Conservation (phyloP, 1,140 invertebrate genomes). For the Conopomorpha cramerella region DNA sequence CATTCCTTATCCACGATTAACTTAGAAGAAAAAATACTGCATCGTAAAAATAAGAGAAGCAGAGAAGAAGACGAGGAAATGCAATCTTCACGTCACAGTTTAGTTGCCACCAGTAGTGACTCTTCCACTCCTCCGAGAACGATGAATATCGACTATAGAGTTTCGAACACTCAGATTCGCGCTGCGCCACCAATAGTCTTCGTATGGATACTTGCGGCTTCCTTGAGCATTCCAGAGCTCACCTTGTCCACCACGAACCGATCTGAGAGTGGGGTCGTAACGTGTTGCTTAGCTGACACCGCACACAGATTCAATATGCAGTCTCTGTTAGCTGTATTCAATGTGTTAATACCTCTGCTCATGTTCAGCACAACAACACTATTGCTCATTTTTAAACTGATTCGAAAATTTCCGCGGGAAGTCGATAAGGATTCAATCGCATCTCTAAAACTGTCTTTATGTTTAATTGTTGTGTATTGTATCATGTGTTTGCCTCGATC, state of each 20-base stretch:
- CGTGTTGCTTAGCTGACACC: slow-evolving; percentile 41
- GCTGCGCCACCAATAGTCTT: slow-evolving; percentile 55
- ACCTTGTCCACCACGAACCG: slow-evolving; percentile 35
- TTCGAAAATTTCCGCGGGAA: too few species aligned
- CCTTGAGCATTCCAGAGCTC: slow-evolving; percentile 61
- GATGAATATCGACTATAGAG: slow-evolving; percentile 51
- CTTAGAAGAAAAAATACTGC: slow-evolving; percentile 32
- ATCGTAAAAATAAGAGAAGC: slow-evolving; percentile 28
- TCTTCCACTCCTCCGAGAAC: slow-evolving; percentile 41
- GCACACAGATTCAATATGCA: slow-evolving; percentile 42
- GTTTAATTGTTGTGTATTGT: slow-evolving; percentile 34
- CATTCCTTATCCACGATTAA: slow-evolving; percentile 61
- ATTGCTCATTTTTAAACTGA: slow-evolving; percentile 32
- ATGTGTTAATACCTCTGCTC: slow-evolving; percentile 36
- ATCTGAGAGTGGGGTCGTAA: slow-evolving; percentile 17
- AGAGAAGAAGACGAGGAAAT: slow-evolving; percentile 55
- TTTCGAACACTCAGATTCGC: slow-evolving; percentile 34
- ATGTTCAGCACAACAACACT: slow-evolving; percentile 22
- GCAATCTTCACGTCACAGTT: slow-evolving; percentile 45
- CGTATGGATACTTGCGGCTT: slow-evolving; percentile 59
- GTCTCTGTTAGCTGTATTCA: slow-evolving; percentile 40
- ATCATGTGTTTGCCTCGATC: slow-evolving; percentile 37
- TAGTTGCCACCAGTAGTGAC: slow-evolving; percentile 46
- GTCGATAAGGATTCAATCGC: slow-evolving; percentile 23
- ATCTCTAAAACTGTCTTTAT: slow-evolving; percentile 41